Conservation (phyloP, 64 coral and sea anemone genomes). For the Anthopleura sola region DNA sequence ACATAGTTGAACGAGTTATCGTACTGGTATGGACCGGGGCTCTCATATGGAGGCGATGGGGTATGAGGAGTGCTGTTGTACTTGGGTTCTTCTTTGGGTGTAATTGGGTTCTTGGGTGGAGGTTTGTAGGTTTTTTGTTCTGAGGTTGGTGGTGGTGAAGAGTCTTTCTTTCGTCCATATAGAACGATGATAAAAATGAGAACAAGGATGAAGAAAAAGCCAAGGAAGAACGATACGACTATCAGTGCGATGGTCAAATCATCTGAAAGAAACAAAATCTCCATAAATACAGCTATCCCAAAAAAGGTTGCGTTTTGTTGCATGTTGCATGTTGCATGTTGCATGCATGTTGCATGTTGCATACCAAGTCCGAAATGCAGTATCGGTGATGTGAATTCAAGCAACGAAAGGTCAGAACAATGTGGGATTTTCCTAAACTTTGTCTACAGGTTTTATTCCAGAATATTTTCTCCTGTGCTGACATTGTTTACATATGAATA, state of each 20-base stretch:
- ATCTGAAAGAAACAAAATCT: background rate
- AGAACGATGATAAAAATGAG: background rate
- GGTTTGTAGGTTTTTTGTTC: background rate
- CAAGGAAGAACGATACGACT: background rate
- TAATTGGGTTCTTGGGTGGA: background rate
- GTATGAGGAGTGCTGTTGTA: background rate
- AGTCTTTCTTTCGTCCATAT: background rate
- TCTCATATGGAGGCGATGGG: background rate
- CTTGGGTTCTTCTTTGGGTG: background rate
- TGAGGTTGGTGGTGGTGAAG: background rate
- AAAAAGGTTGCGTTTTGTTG: too few species aligned
- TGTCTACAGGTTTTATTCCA: too few species aligned
- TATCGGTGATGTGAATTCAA: too few species aligned
- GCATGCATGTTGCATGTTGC: too few species aligned
- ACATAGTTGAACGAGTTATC: background rate
- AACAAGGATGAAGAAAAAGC: background rate
- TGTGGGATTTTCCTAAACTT: background rate
- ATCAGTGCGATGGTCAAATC: slow-evolving; percentile 6
- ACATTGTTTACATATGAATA: too few species aligned
- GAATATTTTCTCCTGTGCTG: too few species aligned
- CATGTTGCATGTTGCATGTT: too few species aligned
- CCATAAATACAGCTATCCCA: too few species aligned
- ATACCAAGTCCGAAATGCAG: too few species aligned
- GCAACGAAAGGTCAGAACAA: background rate
- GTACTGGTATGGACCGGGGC: background rate